Evolutionary conservation across 2,113 vertebrate species (phyloP).

Genomic region (Dipodomys merriami): DNA sequence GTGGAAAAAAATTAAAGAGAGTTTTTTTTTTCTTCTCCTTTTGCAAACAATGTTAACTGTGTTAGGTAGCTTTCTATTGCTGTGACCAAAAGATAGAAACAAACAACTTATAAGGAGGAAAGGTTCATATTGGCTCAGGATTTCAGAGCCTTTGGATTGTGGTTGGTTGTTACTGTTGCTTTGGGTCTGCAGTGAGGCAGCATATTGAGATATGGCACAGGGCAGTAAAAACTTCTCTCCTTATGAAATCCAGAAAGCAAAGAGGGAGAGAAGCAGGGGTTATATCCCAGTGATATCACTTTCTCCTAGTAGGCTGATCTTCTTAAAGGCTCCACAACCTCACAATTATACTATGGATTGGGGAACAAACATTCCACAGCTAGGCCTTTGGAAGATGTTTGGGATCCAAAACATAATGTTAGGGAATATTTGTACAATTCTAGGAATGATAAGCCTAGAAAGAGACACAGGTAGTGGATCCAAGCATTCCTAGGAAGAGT

Average conservation of each 20-base stretch:
- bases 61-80: no score
- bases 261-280: not conserved
- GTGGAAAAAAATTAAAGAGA: not conserved
- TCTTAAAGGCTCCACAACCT: not conserved
- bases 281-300: not conserved
- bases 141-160: not conserved
- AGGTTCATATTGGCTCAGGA: not conserved
- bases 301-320: no score
- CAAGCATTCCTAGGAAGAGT: not conserved
- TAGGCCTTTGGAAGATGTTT: not conserved
- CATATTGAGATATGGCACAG: not conserved
- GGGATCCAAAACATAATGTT: not conserved
- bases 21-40: not conserved
- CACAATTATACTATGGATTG: no score
- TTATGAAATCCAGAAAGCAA: not conserved
- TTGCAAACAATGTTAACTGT: not conserved
- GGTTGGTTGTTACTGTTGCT: not conserved
- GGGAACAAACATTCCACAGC: not conserved
- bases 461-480: not conserved
- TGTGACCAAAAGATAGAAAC: not conserved
- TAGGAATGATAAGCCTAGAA: no score
- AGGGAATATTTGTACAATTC: not conserved
- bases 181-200: not conserved
- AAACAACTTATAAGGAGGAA: not conserved
- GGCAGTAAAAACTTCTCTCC: not conserved